Base-by-base conservation (phyloP, 2,888 invertebrate species). In the Drosophila affinis region DNA sequence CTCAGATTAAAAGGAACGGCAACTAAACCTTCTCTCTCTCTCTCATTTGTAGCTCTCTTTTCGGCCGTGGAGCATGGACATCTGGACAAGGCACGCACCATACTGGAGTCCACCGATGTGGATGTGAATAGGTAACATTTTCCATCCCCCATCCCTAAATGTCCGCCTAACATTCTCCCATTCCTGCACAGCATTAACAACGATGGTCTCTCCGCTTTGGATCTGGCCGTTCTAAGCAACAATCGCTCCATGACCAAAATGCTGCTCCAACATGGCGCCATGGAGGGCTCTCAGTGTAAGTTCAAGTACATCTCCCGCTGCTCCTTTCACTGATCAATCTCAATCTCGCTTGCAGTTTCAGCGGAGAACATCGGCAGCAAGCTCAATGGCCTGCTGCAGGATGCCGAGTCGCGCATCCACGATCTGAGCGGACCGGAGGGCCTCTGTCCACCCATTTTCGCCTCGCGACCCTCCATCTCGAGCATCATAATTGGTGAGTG, bases 51-150 rank as follows among this genome's bases (percentile, higher is more conserved):
- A 98, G 98, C 97, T 60, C 94, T 98, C 54, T 98, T 99, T 91
- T 96, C 97, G 45, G 98, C 98, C 7, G 97, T 99, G 45, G 99
- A 99, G 93, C 97, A 98, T 93, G 98, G 98, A 59, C 98, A 99
- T 92, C 93, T 98, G 88, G 98, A 98, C 89, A 97, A 97, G 91
- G 97, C 98, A 9, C 94, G 96, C 84, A 96, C 97, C 61, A 98
- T 99, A 89, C 93, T 99, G 90, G 97, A 98, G 89, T 97, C 97
- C 29, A 97, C 97, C 1, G 97, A 97, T 90, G 96, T 98, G 61
- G 97, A 99, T 92, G 96, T 99, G 68, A 98, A 98, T 93, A 97
- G 97, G 98, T 98, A 93, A 14, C 3, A n/a, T 7, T 4, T 14
- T n/a, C n/a, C 39, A 12, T 7, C 1, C 1, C 4, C 14, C 14